A percentile compares a stretch with the other conserved stretches of the same genome.
These are phyloP conservation scores for Morpho helenor DNA, from an alignment of 2,888 invertebrate genomes.

Conservation along the genomic window DNA sequence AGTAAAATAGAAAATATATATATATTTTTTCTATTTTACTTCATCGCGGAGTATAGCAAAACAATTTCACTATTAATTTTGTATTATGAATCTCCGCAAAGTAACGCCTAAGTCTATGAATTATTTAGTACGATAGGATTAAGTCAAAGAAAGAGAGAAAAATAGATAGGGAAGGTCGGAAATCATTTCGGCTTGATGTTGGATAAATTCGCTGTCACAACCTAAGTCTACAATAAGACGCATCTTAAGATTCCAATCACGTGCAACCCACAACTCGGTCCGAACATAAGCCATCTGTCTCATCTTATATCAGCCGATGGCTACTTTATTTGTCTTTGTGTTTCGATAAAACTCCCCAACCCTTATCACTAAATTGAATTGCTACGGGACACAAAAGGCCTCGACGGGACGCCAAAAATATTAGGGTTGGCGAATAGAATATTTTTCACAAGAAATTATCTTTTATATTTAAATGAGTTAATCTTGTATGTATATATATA, in stretches of 20 bases:
- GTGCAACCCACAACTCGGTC: conserved; percentile 13
- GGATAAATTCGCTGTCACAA: not conserved
- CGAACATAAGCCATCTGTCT: conserved; percentile 24
- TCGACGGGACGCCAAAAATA: conserved; percentile 23
- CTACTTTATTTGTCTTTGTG: conserved; percentile 57
- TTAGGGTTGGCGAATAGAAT: conserved; percentile 14
- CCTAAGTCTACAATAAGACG: not conserved
- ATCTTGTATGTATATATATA: too few species aligned
- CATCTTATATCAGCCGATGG: conserved; percentile 41
- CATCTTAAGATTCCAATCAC: conserved; percentile 19
- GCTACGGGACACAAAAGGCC: conserved; percentile 56
- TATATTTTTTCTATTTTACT: too few species aligned
- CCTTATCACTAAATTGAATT: conserved; percentile 72
- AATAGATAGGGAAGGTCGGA: not conserved
- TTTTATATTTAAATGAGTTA: too few species aligned
- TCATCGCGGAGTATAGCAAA: too few species aligned
- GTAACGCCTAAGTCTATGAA: too few species aligned
- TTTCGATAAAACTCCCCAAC: conserved; percentile 51
- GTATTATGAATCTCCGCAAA: too few species aligned
- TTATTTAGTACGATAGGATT: too few species aligned
- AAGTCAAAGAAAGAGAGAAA: too few species aligned
- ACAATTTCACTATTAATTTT: too few species aligned
- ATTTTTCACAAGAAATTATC: too few species aligned
- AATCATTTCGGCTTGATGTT: not conserved
- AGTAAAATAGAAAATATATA: too few species aligned